Conservation (phyloP, 2,113 vertebrate genomes). For the Peromyscus polionotus region DNA sequence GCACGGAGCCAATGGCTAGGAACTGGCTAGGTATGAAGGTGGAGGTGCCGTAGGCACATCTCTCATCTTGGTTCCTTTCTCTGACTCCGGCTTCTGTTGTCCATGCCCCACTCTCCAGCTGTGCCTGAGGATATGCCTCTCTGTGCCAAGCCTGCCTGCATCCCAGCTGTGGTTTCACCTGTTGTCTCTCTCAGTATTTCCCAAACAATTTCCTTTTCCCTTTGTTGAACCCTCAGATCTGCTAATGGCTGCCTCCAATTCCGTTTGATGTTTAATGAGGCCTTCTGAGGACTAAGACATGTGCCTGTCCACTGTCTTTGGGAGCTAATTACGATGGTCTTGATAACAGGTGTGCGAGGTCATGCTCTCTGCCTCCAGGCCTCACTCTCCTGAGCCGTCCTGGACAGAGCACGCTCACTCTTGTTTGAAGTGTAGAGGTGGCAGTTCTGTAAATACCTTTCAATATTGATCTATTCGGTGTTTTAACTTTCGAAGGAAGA, state of each 20-base stretch:
- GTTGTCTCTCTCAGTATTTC: not conserved
- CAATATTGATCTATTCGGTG: conserved; percentile 1
- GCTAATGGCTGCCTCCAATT: conserved; percentile 16
- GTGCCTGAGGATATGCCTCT: not conserved
- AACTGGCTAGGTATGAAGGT: not conserved
- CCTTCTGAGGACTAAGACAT: conserved; percentile 12
- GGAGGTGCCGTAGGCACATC: not conserved
- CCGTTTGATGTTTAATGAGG: conserved; percentile 65
- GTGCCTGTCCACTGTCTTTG: not conserved
- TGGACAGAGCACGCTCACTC: not conserved
- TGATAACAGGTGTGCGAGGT: not conserved
- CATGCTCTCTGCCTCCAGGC: not conserved
- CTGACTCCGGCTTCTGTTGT: not conserved
- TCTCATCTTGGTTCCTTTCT: not conserved
- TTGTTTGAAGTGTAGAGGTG: conserved; percentile 31
- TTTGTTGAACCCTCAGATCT: not conserved
- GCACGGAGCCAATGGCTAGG: not conserved
- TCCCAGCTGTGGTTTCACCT: not conserved
- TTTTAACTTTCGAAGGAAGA: not conserved
- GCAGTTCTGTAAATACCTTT: not conserved
- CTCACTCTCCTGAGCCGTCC: not conserved
- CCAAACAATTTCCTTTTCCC: conserved; percentile 8
- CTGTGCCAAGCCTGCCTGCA: not conserved
- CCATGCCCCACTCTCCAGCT: not conserved
- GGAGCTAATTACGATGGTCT: conserved; percentile 35